A percentile compares a stretch with the other conserved stretches of the same genome.
These are phyloP conservation scores for Bembecia ichneumoniformis DNA, from an alignment of 2,888 invertebrate species.

Conservation along the genomic window DNA sequence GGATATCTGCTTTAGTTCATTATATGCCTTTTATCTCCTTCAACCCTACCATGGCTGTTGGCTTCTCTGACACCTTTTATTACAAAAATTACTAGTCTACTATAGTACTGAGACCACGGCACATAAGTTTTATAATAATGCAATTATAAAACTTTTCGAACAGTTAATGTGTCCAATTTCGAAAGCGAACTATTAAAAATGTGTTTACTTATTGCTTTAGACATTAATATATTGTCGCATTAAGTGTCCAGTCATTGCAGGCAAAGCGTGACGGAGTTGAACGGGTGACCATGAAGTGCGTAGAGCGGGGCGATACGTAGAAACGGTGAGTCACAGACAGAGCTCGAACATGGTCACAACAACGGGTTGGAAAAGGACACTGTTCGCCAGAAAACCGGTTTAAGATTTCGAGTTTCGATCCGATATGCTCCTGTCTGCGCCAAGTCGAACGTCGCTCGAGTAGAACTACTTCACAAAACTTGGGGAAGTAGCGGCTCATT, in stretches of 20 bases:
- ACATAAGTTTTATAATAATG: too few relatives aligned
- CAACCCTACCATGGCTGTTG: too few relatives aligned
- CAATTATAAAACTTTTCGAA: too few relatives aligned
- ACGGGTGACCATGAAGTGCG: slow-evolving; percentile 70
- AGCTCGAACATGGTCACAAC: slow-evolving; percentile 41
- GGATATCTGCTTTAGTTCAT: too few relatives aligned
- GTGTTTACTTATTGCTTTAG: slow-evolving; percentile 52
- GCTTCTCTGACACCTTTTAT: too few relatives aligned
- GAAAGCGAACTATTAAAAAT: slow-evolving; percentile 28
- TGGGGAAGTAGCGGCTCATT: slow-evolving; percentile 37
- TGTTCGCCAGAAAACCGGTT: slow-evolving; percentile 58
- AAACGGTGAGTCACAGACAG: slow-evolving; percentile 66
- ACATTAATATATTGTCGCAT: slow-evolving; percentile 64
- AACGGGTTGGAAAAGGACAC: slow-evolving; percentile 43
- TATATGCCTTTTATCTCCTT: too few relatives aligned
- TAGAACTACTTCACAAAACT: slow-evolving; percentile 39
- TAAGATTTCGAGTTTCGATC: slow-evolving; percentile 69
- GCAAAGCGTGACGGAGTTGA: slow-evolving; percentile 66
- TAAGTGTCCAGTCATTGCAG: slow-evolving; percentile 55
- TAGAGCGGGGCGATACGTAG: slow-evolving; percentile 64
- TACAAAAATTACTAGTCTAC: too few relatives aligned
- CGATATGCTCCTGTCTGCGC: slow-evolving; percentile 67
- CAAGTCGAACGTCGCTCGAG: slow-evolving; percentile 53
- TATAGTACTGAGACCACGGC: too few relatives aligned
- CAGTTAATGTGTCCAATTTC: slow-evolving; percentile 12